Evolutionary conservation across 2,888 invertebrate species (phyloP).

Genomic region (Ephialtes manifestator): DNA sequence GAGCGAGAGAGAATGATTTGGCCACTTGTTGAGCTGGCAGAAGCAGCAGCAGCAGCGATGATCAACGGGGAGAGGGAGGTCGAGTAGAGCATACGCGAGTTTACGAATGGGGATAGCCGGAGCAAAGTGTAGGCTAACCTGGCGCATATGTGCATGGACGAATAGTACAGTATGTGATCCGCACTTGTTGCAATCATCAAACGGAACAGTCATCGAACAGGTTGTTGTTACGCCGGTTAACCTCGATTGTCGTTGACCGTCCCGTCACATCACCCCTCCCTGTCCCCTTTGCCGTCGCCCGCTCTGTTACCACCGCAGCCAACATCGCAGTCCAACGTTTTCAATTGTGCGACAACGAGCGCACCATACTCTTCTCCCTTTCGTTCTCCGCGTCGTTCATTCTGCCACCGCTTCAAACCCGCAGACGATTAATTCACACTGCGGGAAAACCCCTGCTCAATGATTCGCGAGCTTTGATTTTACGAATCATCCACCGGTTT

Average conservation of each 20-base stretch:
- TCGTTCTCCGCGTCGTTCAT: constrained; percentile 29
- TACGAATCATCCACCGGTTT: constrained; percentile 37
- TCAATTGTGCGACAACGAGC: constrained; percentile 57
- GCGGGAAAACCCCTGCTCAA: constrained; percentile 30
- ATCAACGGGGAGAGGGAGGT: constrained; percentile 73
- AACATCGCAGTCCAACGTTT: constrained; percentile 47
- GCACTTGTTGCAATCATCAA: constrained; percentile 85
- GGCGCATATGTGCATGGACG: constrained; percentile 12
- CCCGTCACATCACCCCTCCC: constrained; percentile 50
- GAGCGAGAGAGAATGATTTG: constrained; percentile 80
- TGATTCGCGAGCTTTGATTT: constrained; percentile 55
- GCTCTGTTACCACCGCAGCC: constrained; percentile 8
- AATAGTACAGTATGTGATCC: constrained; percentile 65
- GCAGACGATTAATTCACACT: constrained; percentile 61
- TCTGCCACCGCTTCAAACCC: constrained; percentile 30
- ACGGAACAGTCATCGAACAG: constrained; percentile 85
- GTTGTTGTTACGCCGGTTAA: constrained; percentile 80
- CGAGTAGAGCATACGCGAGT: constrained; percentile 48
- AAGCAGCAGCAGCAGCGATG: constrained; percentile 67
- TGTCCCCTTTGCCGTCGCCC: background rate
- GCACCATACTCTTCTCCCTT: constrained; percentile 43
- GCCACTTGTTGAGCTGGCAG: constrained; percentile 83
- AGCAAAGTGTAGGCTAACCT: constrained; percentile 1
- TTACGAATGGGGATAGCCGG: constrained; percentile 63
- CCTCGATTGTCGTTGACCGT: constrained; percentile 68